Conservation (phyloP, 2,888 invertebrate genomes). For the Patella ulyssiponensis region DNA sequence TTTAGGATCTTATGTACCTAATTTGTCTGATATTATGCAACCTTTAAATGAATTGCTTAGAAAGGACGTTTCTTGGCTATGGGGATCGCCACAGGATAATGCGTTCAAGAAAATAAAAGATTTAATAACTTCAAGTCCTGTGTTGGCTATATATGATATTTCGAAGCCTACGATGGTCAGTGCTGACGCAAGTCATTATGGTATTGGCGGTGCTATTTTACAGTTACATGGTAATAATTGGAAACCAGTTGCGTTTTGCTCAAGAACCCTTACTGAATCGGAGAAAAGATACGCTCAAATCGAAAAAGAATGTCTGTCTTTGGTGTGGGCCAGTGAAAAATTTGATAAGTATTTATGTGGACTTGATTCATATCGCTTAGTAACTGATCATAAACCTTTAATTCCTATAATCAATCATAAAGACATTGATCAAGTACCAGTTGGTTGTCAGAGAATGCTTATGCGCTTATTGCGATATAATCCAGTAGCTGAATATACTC, state of each 20-base stretch:
- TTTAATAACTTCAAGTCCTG: background rate
- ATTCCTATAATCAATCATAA: background rate
- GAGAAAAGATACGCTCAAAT: background rate
- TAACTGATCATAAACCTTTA: background rate
- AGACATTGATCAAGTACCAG: background rate
- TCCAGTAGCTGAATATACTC: background rate
- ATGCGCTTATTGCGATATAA: background rate
- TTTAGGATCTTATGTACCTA: background rate
- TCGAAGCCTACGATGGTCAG: background rate
- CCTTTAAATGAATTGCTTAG: background rate
- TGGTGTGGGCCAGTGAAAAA: background rate
- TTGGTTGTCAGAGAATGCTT: background rate
- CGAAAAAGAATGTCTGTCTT: background rate
- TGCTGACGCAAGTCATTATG: background rate
- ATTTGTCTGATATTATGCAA: background rate
- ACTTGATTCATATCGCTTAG: background rate
- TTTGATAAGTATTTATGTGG: background rate
- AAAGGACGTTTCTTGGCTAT: background rate
- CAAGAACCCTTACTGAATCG: no score
- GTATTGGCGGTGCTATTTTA: background rate
- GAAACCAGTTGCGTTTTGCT: no score
- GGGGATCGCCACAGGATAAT: background rate
- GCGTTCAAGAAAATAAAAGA: background rate
- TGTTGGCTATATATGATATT: background rate
- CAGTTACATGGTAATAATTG: background rate